Conservation (phyloP, 2,888 invertebrate species). For the Caenorhabditis macrosperma region DNA sequence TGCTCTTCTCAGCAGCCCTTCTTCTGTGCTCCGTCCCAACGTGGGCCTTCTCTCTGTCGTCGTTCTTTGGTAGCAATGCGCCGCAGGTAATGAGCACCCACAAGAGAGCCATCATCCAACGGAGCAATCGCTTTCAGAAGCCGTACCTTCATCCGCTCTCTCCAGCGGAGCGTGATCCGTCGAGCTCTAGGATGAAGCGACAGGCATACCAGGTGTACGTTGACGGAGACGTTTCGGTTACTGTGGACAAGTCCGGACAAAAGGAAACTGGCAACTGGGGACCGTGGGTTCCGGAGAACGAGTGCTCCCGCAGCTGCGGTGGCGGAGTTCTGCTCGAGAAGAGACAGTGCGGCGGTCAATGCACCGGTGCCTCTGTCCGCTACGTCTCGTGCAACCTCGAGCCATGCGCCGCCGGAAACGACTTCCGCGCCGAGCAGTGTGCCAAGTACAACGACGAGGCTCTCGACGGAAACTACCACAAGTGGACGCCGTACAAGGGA, state of each 20-base stretch:
- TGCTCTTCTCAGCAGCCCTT: slow-evolving; percentile 58
- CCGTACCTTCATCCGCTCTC: slow-evolving; percentile 73
- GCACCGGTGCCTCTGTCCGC: slow-evolving; percentile 88
- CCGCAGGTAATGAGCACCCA: slow-evolving; percentile 20
- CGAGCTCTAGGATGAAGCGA: slow-evolving; percentile 69
- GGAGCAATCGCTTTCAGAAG: too few species aligned
- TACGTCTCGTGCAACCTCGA: slow-evolving; percentile 94
- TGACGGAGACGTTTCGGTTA: slow-evolving; percentile 77
- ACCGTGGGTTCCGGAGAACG: slow-evolving; percentile 88
- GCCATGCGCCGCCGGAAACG: slow-evolving; percentile 83
- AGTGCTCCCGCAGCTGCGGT: slow-evolving; percentile 93
- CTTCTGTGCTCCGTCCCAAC: slow-evolving; percentile 55
- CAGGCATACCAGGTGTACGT: slow-evolving; percentile 79
- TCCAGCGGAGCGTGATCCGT: slow-evolving; percentile 73
- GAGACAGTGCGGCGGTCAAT: slow-evolving; percentile 83
- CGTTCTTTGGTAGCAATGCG: slow-evolving; percentile 47
- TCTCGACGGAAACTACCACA: slow-evolving; percentile 89
- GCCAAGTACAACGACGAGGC: slow-evolving; percentile 88
- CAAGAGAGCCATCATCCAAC: too few species aligned
- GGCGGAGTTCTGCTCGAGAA: slow-evolving; percentile 92
- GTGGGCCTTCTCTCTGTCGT: slow-evolving; percentile 61
- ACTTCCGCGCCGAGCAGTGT: slow-evolving; percentile 93
- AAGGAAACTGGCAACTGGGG: slow-evolving; percentile 81
- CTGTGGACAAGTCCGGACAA: slow-evolving; percentile 77
- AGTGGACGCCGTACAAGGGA: slow-evolving; percentile 81